Conservation (phyloP, 2,113 vertebrate genomes). For the Neofelis nebulosa region DNA sequence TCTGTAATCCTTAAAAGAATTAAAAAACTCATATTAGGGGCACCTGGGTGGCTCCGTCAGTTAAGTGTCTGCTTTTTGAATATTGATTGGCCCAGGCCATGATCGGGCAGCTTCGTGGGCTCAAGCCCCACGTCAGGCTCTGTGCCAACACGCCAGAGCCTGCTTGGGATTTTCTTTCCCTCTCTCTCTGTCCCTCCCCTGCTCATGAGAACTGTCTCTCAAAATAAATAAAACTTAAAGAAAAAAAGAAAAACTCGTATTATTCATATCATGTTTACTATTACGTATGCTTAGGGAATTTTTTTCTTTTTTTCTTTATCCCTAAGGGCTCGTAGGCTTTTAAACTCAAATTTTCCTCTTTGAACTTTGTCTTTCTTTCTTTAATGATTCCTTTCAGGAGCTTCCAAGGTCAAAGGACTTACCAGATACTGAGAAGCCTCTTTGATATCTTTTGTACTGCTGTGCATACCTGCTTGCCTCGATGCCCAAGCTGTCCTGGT, state of each 20-base stretch:
- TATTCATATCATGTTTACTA: background rate
- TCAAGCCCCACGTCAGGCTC: no score
- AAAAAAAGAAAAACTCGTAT: no score
- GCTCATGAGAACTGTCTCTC: no score
- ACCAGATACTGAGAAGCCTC: background rate
- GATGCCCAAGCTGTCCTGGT: background rate
- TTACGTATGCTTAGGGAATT: background rate
- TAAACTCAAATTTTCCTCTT: background rate
- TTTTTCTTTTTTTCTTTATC: background rate
- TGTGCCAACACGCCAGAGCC: no score
- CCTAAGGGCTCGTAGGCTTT: background rate
- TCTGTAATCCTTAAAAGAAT: background rate
- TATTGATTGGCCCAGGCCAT: no score
- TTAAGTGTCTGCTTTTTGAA: no score
- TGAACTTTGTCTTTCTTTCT: background rate
- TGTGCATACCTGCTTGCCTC: background rate
- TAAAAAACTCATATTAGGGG: background rate
- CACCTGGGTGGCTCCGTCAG: no score
- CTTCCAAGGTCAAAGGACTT: background rate
- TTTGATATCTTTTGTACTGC: background rate
- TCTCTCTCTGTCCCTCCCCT: no score
- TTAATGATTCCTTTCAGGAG: background rate
- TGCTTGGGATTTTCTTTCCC: no score
- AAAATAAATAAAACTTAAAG: no score
- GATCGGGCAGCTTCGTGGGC: no score